Evolutionary conservation across 2,113 vertebrate genomes (phyloP).

Genomic region (Andinoacara biseriatus): DNA sequence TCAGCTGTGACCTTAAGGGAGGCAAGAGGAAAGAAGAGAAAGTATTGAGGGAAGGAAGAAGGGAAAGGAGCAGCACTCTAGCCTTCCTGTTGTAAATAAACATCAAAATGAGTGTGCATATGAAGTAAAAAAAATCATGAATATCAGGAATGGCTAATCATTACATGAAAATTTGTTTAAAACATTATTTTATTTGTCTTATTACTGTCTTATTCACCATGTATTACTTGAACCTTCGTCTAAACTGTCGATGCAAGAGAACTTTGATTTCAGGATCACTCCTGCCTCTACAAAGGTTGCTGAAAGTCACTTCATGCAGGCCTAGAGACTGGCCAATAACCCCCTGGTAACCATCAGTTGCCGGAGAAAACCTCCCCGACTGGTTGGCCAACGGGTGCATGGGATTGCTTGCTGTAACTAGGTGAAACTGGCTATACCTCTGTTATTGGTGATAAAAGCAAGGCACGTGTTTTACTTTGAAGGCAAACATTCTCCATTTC

Average conservation of each 20-base stretch:
- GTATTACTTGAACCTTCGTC: too few species aligned
- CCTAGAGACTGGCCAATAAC: neutral
- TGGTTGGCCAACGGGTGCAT: too few species aligned
- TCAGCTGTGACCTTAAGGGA: conserved; percentile 58
- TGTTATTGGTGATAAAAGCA: neutral
- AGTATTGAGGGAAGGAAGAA: neutral
- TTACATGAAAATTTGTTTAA: neutral
- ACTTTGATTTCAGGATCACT: too few species aligned
- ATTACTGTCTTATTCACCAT: too few species aligned
- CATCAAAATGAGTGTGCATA: neutral
- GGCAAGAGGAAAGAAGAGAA: neutral
- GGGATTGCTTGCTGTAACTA: neutral
- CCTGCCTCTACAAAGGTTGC: neutral
- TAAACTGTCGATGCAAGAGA: too few species aligned
- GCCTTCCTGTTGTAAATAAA: neutral
- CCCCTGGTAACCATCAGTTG: too few species aligned
- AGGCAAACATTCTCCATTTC: neutral
- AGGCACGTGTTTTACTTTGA: neutral
- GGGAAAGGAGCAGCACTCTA: neutral
- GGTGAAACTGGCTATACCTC: neutral
- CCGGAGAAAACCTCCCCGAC: neutral
- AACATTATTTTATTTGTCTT: neutral
- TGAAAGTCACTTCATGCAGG: neutral
- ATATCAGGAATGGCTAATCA: neutral
- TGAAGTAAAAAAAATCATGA: neutral